Percentiles rank a stretch among this genome's conserved stretches.
These are phyloP conservation scores for Tiliqua scincoides DNA, from an alignment of 2,113 vertebrate species.

Conservation along the genomic window DNA sequence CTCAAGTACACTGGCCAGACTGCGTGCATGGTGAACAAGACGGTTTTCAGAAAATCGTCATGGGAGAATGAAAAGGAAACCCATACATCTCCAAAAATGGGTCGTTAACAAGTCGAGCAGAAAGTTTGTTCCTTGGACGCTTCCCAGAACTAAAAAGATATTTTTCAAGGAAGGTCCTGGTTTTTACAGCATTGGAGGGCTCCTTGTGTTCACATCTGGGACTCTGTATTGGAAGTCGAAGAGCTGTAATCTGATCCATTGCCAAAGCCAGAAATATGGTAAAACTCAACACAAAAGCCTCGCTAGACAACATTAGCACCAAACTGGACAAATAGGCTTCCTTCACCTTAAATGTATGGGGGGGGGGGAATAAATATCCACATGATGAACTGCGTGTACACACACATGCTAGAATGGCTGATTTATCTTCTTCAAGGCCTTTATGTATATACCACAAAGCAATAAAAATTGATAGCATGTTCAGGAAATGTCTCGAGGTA, in stretches of 20 bases:
- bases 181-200: background rate
- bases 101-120: background rate
- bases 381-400: too few relatives aligned
- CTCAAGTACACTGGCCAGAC: background rate
- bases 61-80: constrained; percentile 11
- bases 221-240: background rate
- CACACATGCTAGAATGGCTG: background rate
- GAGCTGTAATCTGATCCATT: background rate
- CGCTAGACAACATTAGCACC: background rate
- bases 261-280: background rate
- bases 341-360: background rate
- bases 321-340: too few relatives aligned
- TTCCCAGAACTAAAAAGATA: background rate
- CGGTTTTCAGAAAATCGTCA: background rate
- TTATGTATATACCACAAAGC: background rate
- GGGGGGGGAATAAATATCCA: background rate
- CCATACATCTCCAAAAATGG: background rate
- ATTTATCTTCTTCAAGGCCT: background rate
- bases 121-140: background rate
- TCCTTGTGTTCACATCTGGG: background rate
- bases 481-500: background rate
- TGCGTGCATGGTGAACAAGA: background rate
- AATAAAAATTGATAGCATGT: background rate
- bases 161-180: too few relatives aligned
- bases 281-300: background rate